Evolutionary conservation across 1,140 invertebrate genomes (phyloP).

Genomic region (Neodiprion pinetum): DNA sequence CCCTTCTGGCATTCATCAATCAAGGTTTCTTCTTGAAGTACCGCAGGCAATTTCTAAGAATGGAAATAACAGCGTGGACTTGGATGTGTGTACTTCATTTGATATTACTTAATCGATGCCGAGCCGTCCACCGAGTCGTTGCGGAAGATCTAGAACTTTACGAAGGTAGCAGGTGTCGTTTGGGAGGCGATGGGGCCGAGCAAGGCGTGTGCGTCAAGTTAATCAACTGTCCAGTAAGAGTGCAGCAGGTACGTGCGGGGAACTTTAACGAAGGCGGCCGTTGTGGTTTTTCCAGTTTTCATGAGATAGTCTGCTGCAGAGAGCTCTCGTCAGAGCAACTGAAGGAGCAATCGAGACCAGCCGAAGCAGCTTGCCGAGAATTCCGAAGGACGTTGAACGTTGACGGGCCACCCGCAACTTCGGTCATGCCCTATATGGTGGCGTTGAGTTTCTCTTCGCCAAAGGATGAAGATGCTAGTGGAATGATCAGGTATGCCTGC

Average conservation of each 20-base stretch:
- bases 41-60: no score
- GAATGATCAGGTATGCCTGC: slow-evolving; percentile 66
- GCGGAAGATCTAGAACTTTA: slow-evolving; percentile 1
- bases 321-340: slow-evolving; percentile 13
- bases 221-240: slow-evolving; percentile 39
- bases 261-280: slow-evolving; percentile 34
- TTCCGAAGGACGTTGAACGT: slow-evolving; percentile 37
- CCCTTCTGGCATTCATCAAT: no score
- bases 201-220: slow-evolving; percentile 48
- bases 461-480: slow-evolving; percentile 15
- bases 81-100: no score
- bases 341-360: not conserved
- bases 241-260: slow-evolving; percentile 41
- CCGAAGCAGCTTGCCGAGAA: slow-evolving; percentile 26
- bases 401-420: slow-evolving; percentile 28
- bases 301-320: slow-evolving; percentile 54
- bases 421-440: slow-evolving; percentile 50
- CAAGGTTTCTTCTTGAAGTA: no score
- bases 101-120: no score
- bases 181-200: slow-evolving; percentile 30
- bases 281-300: slow-evolving; percentile 42
- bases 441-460: slow-evolving; percentile 46
- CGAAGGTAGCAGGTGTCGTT: slow-evolving; percentile 46
- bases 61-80: no score
- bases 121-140: no score